A percentile compares a stretch with the other conserved stretches of the same genome.
Conservation (phyloP, 2,113 vertebrate genomes). For the Antigone vipio region DNA sequence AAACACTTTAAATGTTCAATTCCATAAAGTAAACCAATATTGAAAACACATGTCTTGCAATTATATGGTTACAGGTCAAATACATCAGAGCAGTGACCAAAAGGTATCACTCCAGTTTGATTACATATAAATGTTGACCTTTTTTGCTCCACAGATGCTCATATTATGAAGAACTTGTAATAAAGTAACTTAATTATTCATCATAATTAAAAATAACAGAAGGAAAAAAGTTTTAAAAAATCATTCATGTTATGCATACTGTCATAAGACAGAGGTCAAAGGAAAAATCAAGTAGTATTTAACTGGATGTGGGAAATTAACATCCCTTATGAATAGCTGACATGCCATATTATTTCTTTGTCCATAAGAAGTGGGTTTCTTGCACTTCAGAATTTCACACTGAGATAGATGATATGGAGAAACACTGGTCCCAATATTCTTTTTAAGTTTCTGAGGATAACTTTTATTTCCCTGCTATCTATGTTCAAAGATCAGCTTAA, state of each 20-base stretch:
- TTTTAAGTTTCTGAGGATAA: neutral
- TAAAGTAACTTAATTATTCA: neutral
- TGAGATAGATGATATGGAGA: fast-evolving
- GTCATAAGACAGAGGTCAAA: neutral
- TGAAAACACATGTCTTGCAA: neutral
- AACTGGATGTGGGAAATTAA: neutral
- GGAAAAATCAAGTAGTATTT: neutral
- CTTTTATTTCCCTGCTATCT: neutral
- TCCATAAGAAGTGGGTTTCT: neutral
- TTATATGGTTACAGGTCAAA: neutral
- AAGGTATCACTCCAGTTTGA: neutral
- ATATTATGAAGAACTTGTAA: neutral
- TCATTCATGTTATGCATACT: neutral
- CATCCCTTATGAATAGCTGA: neutral
- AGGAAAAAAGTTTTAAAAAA: neutral
- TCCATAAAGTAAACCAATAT: neutral
- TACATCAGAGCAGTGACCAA: neutral
- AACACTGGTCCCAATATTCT: neutral
- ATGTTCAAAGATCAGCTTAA: neutral
- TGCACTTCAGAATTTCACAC: neutral
- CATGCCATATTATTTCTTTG: neutral
- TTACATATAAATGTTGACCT: neutral
- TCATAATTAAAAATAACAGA: neutral
- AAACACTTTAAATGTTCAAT: neutral
- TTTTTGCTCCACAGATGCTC: neutral